These are phyloP conservation scores for Lasioglossum oenotherae DNA, from an alignment of 2,888 invertebrate genomes.

Conservation along the genomic window DNA sequence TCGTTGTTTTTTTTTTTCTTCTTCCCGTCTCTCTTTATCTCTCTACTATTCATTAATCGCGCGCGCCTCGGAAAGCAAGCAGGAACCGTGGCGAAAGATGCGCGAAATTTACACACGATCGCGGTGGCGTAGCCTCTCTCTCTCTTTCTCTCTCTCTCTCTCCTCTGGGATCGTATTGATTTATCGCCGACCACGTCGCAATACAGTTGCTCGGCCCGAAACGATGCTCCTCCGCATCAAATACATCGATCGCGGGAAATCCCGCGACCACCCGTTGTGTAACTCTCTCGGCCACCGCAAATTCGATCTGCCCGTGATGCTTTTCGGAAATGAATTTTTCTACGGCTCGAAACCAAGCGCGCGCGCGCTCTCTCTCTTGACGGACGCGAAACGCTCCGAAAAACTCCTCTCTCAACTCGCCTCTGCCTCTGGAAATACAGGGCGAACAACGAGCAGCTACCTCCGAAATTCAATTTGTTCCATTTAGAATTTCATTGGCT, in stretches of 20 bases:
- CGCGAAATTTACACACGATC: conserved; percentile 54
- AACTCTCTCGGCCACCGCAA: not conserved
- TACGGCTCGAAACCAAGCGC: not conserved
- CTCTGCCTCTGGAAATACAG: not conserved
- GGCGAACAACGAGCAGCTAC: not conserved
- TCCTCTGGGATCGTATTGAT: conserved; percentile 63
- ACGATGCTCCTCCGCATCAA: conserved; percentile 34
- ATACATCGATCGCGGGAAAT: conserved; percentile 37
- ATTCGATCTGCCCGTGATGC: not conserved
- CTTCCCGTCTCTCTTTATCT: conserved; percentile 11
- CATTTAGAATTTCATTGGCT: too few relatives aligned
- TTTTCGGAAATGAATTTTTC: not conserved
- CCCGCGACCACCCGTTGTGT: not conserved
- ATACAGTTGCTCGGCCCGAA: conserved; percentile 33
- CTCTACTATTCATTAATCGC: conserved; percentile 39
- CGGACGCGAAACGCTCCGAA: not conserved
- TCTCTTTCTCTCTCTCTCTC: conserved; percentile 17
- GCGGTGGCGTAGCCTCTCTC: conserved; percentile 35
- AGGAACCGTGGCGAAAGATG: conserved; percentile 31
- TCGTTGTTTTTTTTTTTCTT: conserved; percentile 4
- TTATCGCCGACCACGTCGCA: conserved; percentile 50
- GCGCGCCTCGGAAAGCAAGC: conserved; percentile 38
- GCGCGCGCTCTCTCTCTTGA: too few relatives aligned
- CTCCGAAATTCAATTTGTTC: not conserved
- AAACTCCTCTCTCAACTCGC: not conserved